Evolutionary conservation across 2,888 invertebrate genomes (phyloP), one percentile per base, ranked within the genome.

Genomic region (Pristionchus exspectatus): DNA sequence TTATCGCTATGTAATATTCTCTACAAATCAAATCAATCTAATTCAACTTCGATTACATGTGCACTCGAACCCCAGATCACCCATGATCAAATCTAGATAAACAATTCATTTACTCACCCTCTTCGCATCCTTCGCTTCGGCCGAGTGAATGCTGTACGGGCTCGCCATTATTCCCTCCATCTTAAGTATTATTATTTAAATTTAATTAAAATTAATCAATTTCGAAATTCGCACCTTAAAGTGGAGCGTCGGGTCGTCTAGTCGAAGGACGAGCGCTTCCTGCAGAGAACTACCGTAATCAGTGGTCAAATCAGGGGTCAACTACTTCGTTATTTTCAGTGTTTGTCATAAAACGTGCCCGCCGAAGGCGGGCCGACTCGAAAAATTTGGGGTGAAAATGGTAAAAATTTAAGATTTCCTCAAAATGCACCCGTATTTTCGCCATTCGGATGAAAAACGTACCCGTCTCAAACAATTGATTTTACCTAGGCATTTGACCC

Each of bases 101-200:
- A 72, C 5, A 18, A 16, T 30, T 4, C 38, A 30, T 4, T 14
- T 16, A 24, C 87, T 50, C n/a, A 88, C 87, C 44, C 74, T 30
- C 16, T 74, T 88, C 12, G 56, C 74, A 33, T 74, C 87, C n/a
- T 88, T 88, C 12, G 54, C 33, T 21, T 72, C 74, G 5, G 87
- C 87, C 10, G 74, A 74, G 66, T 89, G 89, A 5, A 38, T 89
- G 27, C 27, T 50, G 66, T 89, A 89, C 33, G 89, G 89, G 1
- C 83, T 38, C 33, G 89, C 38, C 89, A 89, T 81, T 24, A 88
- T n/a, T 72, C 87, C 87, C 16, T 72, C 74, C 74, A 88, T 44
- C 81, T 81, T 24, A 54, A 81, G 0, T 27, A 27, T 9, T 27
- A 18, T 24, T 27, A 77, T 44, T 38, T 44, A 77, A 38, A 24